phyloP scores from a whole-genome alignment of 2,888 invertebrate species.

The Xanthia togata region DNA sequence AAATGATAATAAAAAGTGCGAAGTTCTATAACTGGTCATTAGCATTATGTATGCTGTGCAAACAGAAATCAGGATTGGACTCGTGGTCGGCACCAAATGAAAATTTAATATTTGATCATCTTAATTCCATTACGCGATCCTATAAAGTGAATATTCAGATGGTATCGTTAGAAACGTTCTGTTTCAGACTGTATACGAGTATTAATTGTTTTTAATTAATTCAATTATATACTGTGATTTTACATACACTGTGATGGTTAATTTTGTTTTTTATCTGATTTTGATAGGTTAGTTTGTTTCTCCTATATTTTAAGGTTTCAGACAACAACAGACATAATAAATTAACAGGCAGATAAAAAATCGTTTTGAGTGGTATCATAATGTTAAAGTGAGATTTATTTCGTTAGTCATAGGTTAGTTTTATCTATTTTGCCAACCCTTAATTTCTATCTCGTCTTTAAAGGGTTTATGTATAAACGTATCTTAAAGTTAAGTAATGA shows the following conservation, averaged over 20 bases:
- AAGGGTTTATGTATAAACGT: too few relatives aligned
- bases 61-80: conserved; percentile 48
- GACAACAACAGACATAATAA: too few relatives aligned
- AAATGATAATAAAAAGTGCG: neutral
- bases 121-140: conserved; percentile 60
- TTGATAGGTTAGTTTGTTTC: neutral
- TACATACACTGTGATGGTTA: neutral
- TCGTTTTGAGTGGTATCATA: neutral
- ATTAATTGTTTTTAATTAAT: conserved; percentile 39
- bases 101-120: conserved; percentile 71
- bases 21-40: conserved; percentile 35
- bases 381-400: neutral
- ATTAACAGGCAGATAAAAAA: neutral
- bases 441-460: neutral
- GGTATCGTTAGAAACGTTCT: conserved; percentile 34
- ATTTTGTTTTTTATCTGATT: neutral
- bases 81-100: conserved; percentile 62
- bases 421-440: neutral
- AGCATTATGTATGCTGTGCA: conserved; percentile 48
- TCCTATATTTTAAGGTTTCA: neutral
- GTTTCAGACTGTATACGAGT: neutral
- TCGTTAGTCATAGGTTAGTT: too few relatives aligned
- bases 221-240: conserved; percentile 5
- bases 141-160: conserved; percentile 34
- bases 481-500: too few relatives aligned